These are phyloP conservation scores for Bubo blakistoni DNA, from an alignment of 2,113 vertebrate genomes.

Conservation along the genomic window DNA sequence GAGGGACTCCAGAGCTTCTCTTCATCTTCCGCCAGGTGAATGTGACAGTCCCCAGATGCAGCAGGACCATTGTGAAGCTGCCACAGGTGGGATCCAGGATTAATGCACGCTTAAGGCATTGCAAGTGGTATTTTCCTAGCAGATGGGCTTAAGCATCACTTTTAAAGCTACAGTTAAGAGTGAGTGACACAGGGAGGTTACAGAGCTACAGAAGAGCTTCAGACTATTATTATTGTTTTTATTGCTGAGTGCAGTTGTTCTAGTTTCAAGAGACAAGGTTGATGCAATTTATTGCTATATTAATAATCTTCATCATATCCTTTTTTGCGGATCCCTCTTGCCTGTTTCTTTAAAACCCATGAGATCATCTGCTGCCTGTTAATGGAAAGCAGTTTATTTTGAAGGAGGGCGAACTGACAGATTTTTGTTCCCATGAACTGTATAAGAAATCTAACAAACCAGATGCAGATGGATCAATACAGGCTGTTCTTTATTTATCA, in stretches of 20 bases:
- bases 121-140: background rate
- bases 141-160: background rate
- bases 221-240: background rate
- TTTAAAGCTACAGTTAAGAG: background rate
- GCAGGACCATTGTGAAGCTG: background rate
- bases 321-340: background rate
- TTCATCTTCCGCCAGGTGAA: background rate
- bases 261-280: background rate
- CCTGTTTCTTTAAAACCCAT: slow-evolving; percentile 14
- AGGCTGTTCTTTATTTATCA: slow-evolving; percentile 40
- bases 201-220: background rate
- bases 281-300: slow-evolving; percentile 25
- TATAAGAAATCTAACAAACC: slow-evolving; percentile 30
- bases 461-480: slow-evolving; percentile 55
- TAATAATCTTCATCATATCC: slow-evolving; percentile 7
- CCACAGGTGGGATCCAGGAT: background rate
- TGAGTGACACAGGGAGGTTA: background rate
- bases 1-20: background rate
- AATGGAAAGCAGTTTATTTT: slow-evolving; percentile 55
- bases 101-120: background rate
- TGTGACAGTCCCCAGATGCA: background rate
- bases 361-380: slow-evolving; percentile 17
- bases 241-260: background rate
- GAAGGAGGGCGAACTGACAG: background rate
- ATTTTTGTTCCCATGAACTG: slow-evolving; percentile 44